A percentile compares a stretch with the other conserved stretches of the same genome.
These are phyloP conservation scores for Heliothis virescens DNA, from an alignment of 1,140 invertebrate genomes.

Conservation along the genomic window DNA sequence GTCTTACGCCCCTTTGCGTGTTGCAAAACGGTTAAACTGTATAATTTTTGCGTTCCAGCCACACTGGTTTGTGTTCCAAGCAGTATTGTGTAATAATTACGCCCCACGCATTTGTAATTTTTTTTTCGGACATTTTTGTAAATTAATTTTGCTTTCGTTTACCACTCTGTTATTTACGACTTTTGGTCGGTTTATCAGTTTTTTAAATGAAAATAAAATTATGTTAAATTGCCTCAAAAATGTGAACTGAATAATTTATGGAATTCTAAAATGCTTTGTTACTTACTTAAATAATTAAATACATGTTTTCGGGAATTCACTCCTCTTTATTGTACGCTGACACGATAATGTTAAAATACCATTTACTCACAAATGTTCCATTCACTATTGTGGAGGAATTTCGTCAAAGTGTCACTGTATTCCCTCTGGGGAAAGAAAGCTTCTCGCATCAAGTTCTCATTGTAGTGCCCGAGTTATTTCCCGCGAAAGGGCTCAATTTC, in stretches of 20 bases:
- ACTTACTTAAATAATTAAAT: too few species aligned
- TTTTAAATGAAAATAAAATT: neutral
- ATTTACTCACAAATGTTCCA: neutral
- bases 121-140: conserved; percentile 17
- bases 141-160: conserved; percentile 10
- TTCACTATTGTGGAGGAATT: conserved; percentile 22
- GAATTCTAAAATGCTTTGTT: too few species aligned
- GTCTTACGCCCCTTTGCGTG: conserved; percentile 52
- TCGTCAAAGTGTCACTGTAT: conserved; percentile 52
- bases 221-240: neutral
- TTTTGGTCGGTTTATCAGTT: neutral
- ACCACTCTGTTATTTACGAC: conserved; percentile 1
- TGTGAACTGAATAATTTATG: neutral
- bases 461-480: conserved; percentile 64
- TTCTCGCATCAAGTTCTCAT: conserved; percentile 57
- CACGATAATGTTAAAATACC: neutral
- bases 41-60: conserved; percentile 57
- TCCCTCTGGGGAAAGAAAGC: conserved; percentile 48
- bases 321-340: neutral
- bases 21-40: conserved; percentile 50
- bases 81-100: conserved; percentile 50
- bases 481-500: conserved; percentile 69
- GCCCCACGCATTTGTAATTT: conserved; percentile 36
- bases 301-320: too few species aligned
- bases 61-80: conserved; percentile 44